phyloP scores from a whole-genome alignment of 2,113 vertebrate species.

The Strix aluco region DNA sequence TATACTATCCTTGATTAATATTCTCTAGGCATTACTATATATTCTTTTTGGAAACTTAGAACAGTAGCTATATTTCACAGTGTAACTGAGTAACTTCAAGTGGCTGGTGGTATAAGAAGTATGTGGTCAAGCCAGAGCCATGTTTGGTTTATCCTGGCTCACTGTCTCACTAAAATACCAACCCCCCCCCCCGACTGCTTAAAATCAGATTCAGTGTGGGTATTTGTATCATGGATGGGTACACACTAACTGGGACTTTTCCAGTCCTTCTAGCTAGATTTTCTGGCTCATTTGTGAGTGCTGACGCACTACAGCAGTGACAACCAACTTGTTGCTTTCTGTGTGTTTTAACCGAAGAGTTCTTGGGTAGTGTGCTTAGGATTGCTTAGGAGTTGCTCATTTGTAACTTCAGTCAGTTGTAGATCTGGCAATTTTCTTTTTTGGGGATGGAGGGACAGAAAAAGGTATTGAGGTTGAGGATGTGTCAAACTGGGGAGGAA shows the following conservation, averaged over 20 bases:
- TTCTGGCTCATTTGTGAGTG: neutral
- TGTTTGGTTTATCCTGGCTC: neutral
- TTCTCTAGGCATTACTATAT: neutral
- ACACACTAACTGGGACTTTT: neutral
- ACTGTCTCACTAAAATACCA: neutral
- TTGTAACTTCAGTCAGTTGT: neutral
- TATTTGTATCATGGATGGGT: neutral
- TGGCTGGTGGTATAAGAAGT: neutral
- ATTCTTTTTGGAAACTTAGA: neutral
- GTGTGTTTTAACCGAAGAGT: neutral
- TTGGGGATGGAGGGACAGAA: neutral
- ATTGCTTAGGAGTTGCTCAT: neutral
- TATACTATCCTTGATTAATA: neutral
- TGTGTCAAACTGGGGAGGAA: neutral
- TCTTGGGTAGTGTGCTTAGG: neutral
- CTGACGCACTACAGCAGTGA: neutral
- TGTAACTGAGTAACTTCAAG: neutral
- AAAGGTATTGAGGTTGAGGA: neutral
- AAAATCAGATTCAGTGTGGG: neutral
- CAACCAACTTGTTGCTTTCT: neutral
- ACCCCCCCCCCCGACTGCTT: neutral
- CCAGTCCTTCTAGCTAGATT: neutral
- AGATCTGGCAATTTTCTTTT: neutral
- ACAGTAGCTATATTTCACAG: neutral
- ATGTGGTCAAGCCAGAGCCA: neutral